Evolutionary conservation across 1,140 invertebrate species (phyloP), one percentile per base, ranked within the genome.

Genomic region (Cyrtorhinus lividipennis): DNA sequence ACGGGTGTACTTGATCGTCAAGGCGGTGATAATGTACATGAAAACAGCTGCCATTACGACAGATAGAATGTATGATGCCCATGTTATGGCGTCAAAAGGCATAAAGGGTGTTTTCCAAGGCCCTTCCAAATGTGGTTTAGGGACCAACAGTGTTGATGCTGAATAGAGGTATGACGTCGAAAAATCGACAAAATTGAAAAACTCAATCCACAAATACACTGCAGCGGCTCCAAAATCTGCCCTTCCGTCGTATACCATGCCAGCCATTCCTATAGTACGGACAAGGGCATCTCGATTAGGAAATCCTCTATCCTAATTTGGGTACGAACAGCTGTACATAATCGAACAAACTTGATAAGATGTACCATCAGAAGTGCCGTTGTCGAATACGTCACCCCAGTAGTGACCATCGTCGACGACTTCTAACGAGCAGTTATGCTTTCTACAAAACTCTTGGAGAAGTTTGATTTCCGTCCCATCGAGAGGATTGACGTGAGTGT

Each of bases 361-460:
- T 8, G 15, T 61, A 65, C 80, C 80, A 61, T 77, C 74, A 30
- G 79, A 80, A 8, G 78, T 79, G 61, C 74, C 70, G 66, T 82
- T 81, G 18, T 78, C 74, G 66, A 75, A 80, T 60, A 81, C 77
- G 65, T 79, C 75, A 2, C 80, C 80, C 80, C 80, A 82, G 68
- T 79, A 70, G 24, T 77, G 71, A 24, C 70, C 69, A 59, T 79
- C 74, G 60, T 78, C 76, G 57, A 75, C 72, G 18, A 80, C 67
- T 27, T 74, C 69, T 22, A 76, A 66, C 0, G 75, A 73, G 38
- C 77, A 80, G 66, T 79, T 77, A 59, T 67, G 65, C 8, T 59
- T 56, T 59, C 65, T 66, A 56, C 69, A 71, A 67, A 71, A 76
- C 60, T 73, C 70, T 13, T 72, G 20, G 2, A 67, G 69, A 5